Evolutionary conservation across 1,140 invertebrate genomes (phyloP), one percentile per base, ranked within the genome.

Genomic region (Pygmarrhopalites habei): DNA sequence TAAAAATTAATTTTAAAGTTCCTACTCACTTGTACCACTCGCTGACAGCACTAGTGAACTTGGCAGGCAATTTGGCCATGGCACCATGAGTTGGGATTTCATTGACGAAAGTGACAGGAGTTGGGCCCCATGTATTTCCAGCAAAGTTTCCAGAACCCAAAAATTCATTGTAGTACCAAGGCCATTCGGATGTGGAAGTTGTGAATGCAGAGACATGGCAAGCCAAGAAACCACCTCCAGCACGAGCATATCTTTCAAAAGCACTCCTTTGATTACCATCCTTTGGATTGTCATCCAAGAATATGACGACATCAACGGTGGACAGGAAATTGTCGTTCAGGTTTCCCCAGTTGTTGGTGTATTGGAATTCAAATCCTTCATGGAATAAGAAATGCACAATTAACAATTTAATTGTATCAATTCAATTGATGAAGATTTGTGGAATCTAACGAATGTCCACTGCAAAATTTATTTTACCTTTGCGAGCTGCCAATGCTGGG

Each of bases 101-200:
- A 0, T 29, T 26, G 35, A 43, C 28, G 2, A 66, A 30, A 26
- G 55, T 21, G 1, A 60, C 65, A 30, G 60, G 55, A 15, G 65
- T 66, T 30, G 65, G 65, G 53, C 59, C 62, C 65, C 65, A 66
- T 1, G 65, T 66, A 29, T 66, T 66, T 7, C 60, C 49, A 5
- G 21, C 41, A 21, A 47, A 66, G 19, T 66, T 21, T 32, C 65
- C 65, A n/a, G 65, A 43, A 2, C 65, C 65, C 25, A 66, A 29
- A 41, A 66, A 55, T 2, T 32, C 44, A 25, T 62, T 66, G 41
- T 66, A 60, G 23, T 62, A 66, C 65, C 65, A 66, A 28, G 41
- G n/a, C 65, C 65, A 66, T n/a, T 53, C 56, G 17, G 53, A 49
- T 12, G 55, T 19, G 21, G 35, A 52, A 2, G 44, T 12, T 1